Base-by-base conservation (phyloP, 2,888 invertebrate genomes). In the Syrphus vitripennis region DNA sequence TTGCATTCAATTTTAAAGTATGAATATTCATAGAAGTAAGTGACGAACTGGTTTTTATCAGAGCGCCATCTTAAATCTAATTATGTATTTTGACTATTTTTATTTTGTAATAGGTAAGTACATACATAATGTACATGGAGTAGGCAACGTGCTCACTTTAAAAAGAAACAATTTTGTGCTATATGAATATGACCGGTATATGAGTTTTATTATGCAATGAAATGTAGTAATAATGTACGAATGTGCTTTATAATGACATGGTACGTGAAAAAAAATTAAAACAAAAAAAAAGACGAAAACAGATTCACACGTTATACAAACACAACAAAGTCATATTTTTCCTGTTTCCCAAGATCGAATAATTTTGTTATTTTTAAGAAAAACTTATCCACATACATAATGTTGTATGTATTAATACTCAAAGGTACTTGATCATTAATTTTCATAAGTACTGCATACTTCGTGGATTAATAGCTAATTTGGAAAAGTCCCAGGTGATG, bases 1-100 rank as follows among this genome's bases (percentile, higher is more conserved):
- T 70, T 75, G 57, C 57, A 59, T 57, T 59, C 21, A 50, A 7
- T 37, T 21, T 21, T 6, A 12, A 59, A 42, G 19, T 55, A 76
- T 59, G 67, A 84, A 80, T 84, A 84, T 84, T 76, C 53, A 80
- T 76, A 6, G 14, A n/a, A 57, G 37, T 12, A 21, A 59, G 59
- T 29, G 67, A 71, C 71, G 67, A 5, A 61, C 53, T 21, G 31
- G 9, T 65, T 63, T 45, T 57, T 65, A 70, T 67, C 24, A 24
- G 12, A 69, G 63, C 21, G 37, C 45, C 40, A 50, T 67, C 45
- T 63, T 19, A 12, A 19, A 31, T 29, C 48, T 76, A 57, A 50
- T 34, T 81, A 16, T 48, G 34, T 70, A 80, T 50, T 26, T 50
- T 37, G 37, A 45, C 10, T 7, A 61, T 45, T 12, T 53, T 55